Percentiles rank a stretch among this genome's conserved stretches.
phyloP scores from a whole-genome alignment of 2,113 vertebrate genomes.

The Eulemur macaco region DNA sequence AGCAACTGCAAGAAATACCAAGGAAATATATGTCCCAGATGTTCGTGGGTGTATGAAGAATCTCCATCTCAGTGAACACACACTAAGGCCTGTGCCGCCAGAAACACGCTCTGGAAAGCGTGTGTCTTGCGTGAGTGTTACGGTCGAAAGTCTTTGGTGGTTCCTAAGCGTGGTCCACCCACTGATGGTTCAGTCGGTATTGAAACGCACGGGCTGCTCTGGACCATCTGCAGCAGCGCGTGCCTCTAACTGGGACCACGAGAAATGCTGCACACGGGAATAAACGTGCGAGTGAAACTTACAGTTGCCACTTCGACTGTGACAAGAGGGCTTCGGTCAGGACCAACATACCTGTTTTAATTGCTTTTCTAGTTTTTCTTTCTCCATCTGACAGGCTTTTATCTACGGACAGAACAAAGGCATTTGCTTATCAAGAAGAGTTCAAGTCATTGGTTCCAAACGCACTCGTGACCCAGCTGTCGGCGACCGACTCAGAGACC shows the following conservation, averaged over 20 bases:
- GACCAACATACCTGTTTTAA: slow-evolving; percentile 68
- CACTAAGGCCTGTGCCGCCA: no score
- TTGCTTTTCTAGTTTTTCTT: slow-evolving; percentile 69
- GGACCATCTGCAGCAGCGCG: neutral
- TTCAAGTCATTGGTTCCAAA: neutral
- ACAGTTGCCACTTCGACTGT: neutral
- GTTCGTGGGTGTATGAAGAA: neutral
- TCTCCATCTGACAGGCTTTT: slow-evolving; percentile 70
- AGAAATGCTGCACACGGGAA: neutral
- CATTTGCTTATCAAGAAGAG: neutral
- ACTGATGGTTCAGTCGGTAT: neutral
- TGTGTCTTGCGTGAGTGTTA: neutral
- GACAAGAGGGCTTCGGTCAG: neutral
- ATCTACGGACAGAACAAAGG: slow-evolving; percentile 63
- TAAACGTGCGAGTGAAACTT: neutral
- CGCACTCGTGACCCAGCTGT: no score
- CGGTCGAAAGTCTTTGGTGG: neutral
- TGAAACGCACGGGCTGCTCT: neutral
- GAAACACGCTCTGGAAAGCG: neutral
- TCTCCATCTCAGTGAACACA: no score
- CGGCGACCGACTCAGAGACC: neutral
- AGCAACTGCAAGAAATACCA: neutral
- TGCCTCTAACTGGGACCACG: neutral
- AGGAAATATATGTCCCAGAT: neutral
- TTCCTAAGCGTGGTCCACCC: neutral